Percentiles rank a stretch among this genome's conserved stretches.
phyloP scores from a whole-genome alignment of 2,888 invertebrate species.

The Acanthacorydalis orientalis region DNA sequence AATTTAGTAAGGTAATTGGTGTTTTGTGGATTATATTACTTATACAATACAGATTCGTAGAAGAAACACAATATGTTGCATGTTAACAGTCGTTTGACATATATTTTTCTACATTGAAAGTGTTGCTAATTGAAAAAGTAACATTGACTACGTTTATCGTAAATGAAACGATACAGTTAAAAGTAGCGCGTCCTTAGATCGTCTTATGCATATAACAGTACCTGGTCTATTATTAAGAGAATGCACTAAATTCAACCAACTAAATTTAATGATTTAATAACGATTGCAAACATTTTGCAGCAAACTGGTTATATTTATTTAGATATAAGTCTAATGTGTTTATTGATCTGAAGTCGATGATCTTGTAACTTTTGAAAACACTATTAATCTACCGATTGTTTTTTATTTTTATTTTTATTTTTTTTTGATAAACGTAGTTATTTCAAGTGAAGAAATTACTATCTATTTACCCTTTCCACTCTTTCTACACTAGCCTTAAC shows the following conservation, averaged over 20 bases:
- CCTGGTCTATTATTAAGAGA: too few relatives aligned
- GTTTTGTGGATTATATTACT: conserved; percentile 26
- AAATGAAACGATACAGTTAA: too few relatives aligned
- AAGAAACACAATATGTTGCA: background rate
- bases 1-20: conserved; percentile 25
- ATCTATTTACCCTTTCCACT: background rate
- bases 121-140: background rate
- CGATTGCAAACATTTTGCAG: too few relatives aligned
- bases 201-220: background rate
- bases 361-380: too few relatives aligned
- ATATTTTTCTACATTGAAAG: background rate
- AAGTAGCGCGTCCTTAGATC: background rate
- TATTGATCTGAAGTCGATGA: too few relatives aligned
- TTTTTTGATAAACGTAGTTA: too few relatives aligned
- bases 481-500: background rate
- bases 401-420: too few relatives aligned
- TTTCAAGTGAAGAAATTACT: background rate
- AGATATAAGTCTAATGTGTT: too few relatives aligned
- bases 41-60: background rate
- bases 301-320: too few relatives aligned
- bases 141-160: background rate
- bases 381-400: too few relatives aligned
- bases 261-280: too few relatives aligned
- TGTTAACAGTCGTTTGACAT: background rate
- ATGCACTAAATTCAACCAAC: too few relatives aligned